These are phyloP conservation scores for Ancistrus triradiatus DNA, from an alignment of 2,113 vertebrate species.

Conservation along the genomic window DNA sequence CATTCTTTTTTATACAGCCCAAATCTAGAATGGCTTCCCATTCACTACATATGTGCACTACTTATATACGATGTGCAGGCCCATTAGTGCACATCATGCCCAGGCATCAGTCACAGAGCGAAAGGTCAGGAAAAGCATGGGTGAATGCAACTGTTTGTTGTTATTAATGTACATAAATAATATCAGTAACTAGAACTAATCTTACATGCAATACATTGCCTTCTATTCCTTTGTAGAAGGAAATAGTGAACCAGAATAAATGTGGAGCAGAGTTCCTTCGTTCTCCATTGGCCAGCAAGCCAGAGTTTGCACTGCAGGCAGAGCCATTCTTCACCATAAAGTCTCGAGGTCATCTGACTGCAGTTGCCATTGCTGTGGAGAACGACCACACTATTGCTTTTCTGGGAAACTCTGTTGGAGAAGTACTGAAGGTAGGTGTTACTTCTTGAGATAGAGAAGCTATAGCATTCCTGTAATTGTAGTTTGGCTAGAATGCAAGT, in stretches of 20 bases:
- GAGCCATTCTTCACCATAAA: slow-evolving; percentile 50
- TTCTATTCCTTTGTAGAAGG: slow-evolving; percentile 38
- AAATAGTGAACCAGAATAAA: slow-evolving; percentile 53
- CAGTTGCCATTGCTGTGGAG: slow-evolving; percentile 80
- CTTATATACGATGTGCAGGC: too few relatives aligned
- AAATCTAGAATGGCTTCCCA: too few relatives aligned
- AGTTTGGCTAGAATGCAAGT: slow-evolving; percentile 1
- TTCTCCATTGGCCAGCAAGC: slow-evolving; percentile 82
- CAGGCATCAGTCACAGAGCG: too few relatives aligned
- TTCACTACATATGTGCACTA: too few relatives aligned
- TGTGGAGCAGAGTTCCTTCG: slow-evolving; percentile 92
- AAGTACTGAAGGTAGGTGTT: slow-evolving; percentile 74
- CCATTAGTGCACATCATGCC: too few relatives aligned
- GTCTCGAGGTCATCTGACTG: slow-evolving; percentile 68
- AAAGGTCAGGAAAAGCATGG: too few relatives aligned
- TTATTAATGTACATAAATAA: too few relatives aligned
- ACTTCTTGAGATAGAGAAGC: too few relatives aligned
- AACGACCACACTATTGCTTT: slow-evolving; percentile 81
- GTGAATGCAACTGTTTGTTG: too few relatives aligned
- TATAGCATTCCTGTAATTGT: neutral
- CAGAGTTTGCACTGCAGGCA: slow-evolving; percentile 58
- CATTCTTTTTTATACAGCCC: too few relatives aligned
- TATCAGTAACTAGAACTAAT: neutral
- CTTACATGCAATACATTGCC: too few relatives aligned
- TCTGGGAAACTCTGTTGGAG: slow-evolving; percentile 79